phyloP scores from a whole-genome alignment of 2,888 invertebrate species.

The Drosophila paranaensis region DNA sequence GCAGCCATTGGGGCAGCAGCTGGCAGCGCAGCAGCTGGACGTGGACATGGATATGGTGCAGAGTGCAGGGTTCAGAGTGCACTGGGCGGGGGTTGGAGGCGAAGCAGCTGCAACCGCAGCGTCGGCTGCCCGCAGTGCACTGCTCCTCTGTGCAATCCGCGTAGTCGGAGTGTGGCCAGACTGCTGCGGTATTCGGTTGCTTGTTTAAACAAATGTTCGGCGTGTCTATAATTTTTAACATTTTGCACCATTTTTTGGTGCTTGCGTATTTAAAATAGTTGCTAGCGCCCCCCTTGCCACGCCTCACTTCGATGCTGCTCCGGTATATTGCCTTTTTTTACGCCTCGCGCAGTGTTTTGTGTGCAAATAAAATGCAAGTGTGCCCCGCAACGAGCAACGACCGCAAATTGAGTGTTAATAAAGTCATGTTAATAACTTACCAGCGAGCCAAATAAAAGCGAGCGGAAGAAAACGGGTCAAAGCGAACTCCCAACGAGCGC shows the following conservation, averaged over 20 bases:
- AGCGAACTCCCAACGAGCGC: constrained; percentile 17
- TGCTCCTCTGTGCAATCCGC: constrained; percentile 37
- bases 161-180: constrained; percentile 50
- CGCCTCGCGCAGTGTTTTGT: constrained; percentile 59
- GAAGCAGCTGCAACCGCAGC: constrained; percentile 51
- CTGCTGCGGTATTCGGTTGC: constrained; percentile 58
- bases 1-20: constrained; percentile 20
- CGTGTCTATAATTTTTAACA: constrained; percentile 71
- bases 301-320: neutral
- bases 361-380: constrained; percentile 74
- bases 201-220: constrained; percentile 72
- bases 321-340: constrained; percentile 45
- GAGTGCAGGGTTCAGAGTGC: neutral
- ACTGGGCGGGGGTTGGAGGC: neutral
- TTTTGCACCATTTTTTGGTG: constrained; percentile 46
- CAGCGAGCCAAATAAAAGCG: constrained; percentile 37
- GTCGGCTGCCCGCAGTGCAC: constrained; percentile 36
- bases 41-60: constrained; percentile 2
- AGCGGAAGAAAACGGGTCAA: constrained; percentile 6
- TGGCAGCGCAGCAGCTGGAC: constrained; percentile 16
- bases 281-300: neutral
- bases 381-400: constrained; percentile 49
- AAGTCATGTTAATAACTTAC: constrained; percentile 79
- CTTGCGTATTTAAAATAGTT: constrained; percentile 60
- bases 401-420: constrained; percentile 80